phyloP scores from a whole-genome alignment of 2,888 invertebrate genomes.

The Drosophila seclusa region DNA sequence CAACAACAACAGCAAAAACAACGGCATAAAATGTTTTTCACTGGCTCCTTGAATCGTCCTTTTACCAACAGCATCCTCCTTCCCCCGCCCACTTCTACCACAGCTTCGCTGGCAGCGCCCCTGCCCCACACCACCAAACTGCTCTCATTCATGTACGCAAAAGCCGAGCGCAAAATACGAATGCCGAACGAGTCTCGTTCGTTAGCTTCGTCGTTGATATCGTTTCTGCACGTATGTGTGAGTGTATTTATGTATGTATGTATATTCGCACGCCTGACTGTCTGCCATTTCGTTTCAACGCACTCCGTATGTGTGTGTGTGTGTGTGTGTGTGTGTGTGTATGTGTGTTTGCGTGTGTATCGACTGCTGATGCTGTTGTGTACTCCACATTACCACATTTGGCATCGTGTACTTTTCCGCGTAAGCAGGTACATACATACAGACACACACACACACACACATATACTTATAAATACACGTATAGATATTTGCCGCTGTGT shows the following conservation, averaged over 20 bases:
- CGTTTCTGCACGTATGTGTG: background rate
- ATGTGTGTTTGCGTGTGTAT: constrained; percentile 39
- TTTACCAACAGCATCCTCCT: constrained; percentile 40
- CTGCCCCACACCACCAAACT: constrained; percentile 19
- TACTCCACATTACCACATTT: constrained; percentile 66
- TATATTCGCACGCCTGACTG: constrained; percentile 72
- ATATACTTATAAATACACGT: constrained; percentile 8
- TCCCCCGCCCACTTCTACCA: background rate
- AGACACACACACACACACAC: constrained; percentile 16
- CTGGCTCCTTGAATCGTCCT: constrained; percentile 79
- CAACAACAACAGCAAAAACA: constrained; percentile 27
- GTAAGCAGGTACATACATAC: constrained; percentile 50
- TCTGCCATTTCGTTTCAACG: constrained; percentile 65
- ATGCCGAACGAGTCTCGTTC: constrained; percentile 43
- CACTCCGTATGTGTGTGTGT: constrained; percentile 32
- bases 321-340: constrained; percentile 6
- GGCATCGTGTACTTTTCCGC: constrained; percentile 61
- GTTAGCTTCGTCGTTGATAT: constrained; percentile 36
- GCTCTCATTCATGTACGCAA: constrained; percentile 68
- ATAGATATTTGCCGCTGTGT: constrained; percentile 11
- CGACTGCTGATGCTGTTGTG: constrained; percentile 51
- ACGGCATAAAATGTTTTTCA: constrained; percentile 64
- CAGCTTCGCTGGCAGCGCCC: constrained; percentile 29
- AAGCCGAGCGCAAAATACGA: constrained; percentile 47
- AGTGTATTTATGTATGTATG: constrained; percentile 41